phyloP scores from a whole-genome alignment of 2,888 invertebrate genomes.

The Ernsta delagoae region DNA sequence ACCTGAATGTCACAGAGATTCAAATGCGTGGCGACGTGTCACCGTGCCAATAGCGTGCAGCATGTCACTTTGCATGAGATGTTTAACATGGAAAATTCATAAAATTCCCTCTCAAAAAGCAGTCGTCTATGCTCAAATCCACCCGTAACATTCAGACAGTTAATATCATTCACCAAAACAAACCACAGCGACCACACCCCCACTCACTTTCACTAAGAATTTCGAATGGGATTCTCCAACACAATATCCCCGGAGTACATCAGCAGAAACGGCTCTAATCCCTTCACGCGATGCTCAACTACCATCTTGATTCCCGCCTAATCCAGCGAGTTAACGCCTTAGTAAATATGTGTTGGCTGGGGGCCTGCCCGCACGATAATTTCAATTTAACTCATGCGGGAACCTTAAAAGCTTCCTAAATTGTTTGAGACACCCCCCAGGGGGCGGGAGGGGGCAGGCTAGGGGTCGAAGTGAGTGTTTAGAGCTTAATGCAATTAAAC shows the following conservation, averaged over 20 bases:
- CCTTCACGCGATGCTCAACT: conserved; percentile 1
- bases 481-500: conserved; percentile 53
- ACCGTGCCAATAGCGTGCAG: too few species aligned
- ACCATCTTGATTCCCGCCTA: conserved; percentile 34
- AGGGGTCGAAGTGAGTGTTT: conserved; percentile 44
- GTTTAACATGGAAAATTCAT: too few species aligned
- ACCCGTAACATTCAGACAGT: not conserved
- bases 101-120: not conserved
- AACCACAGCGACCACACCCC: not conserved
- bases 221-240: not conserved
- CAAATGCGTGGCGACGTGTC: too few species aligned
- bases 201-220: not conserved
- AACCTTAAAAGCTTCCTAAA: conserved; percentile 64
- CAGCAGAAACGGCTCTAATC: conserved; percentile 12
- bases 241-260: conserved; percentile 5
- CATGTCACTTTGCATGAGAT: too few species aligned
- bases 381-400: conserved; percentile 58
- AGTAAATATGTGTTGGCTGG: conserved; percentile 36
- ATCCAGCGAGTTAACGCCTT: conserved; percentile 36
- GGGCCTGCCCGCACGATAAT: conserved; percentile 45
- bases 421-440: conserved; percentile 48
- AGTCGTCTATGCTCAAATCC: not conserved
- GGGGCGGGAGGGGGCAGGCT: conserved; percentile 31
- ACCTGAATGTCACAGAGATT: too few species aligned
- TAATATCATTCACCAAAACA: not conserved